phyloP scores from a whole-genome alignment of 2,113 vertebrate genomes.

The Sander vitreus region DNA sequence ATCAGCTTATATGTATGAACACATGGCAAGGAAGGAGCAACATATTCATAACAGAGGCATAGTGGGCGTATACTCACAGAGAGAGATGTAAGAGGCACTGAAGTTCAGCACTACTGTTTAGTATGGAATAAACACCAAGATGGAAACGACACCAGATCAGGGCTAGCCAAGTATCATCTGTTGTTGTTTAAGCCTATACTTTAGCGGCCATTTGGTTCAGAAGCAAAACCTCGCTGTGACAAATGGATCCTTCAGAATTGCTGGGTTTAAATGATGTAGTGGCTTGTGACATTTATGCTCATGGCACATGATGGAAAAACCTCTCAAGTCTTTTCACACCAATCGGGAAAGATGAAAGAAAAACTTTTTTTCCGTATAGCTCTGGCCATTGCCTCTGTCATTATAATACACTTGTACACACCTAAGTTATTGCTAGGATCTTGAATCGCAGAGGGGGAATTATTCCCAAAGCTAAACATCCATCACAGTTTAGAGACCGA shows the following conservation, averaged over 20 bases:
- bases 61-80: background rate
- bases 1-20: conserved; percentile 21
- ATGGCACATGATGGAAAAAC: background rate
- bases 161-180: background rate
- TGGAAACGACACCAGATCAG: background rate
- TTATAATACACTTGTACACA: background rate
- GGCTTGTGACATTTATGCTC: background rate
- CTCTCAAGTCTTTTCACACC: background rate
- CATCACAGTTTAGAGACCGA: too few relatives aligned
- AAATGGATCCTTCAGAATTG: too few relatives aligned
- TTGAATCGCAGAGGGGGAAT: background rate
- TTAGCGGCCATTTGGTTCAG: background rate
- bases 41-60: background rate
- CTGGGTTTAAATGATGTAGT: background rate
- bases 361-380: background rate
- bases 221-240: background rate
- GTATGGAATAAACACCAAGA: background rate
- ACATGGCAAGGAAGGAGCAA: background rate
- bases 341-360: background rate
- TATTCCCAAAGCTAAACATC: too few relatives aligned
- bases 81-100: background rate
- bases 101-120: background rate
- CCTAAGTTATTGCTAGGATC: background rate
- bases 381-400: background rate
- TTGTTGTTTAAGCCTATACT: background rate